Evolutionary conservation across 1,140 invertebrate genomes (phyloP).

Genomic region (Reticulitermes speratus): DNA sequence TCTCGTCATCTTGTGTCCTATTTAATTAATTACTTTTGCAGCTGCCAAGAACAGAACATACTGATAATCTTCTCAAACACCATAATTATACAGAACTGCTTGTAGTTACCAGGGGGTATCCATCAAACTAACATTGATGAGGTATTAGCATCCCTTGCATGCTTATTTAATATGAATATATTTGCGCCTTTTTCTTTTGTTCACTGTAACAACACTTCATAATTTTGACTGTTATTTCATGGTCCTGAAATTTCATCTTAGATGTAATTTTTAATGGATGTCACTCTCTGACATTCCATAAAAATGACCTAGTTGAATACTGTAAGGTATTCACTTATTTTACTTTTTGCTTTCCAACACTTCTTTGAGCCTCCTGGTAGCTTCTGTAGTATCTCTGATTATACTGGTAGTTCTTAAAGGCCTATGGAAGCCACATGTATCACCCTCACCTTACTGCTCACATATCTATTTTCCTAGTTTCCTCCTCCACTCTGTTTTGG

Average conservation of each 20-base stretch:
- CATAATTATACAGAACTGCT: not conserved
- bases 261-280: too few relatives aligned
- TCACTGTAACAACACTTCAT: too few relatives aligned
- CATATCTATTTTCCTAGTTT: not conserved
- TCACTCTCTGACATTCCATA: too few relatives aligned
- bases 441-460: too few relatives aligned
- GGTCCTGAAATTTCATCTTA: not conserved
- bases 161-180: too few relatives aligned
- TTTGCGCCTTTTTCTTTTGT: too few relatives aligned
- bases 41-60: not conserved
- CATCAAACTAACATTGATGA: not conserved
- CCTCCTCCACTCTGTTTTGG: slow-evolving; percentile 29
- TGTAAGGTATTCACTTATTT: not conserved
- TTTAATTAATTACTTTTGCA: not conserved
- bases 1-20: not conserved
- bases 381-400: not conserved
- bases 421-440: not conserved
- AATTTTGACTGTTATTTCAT: too few relatives aligned
- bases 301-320: not conserved
- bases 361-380: not conserved
- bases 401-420: not conserved
- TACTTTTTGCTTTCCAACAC: not conserved
- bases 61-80: not conserved
- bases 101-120: not conserved
- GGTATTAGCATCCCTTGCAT: too few relatives aligned